A percentile compares a stretch with the other conserved stretches of the same genome.
Evolutionary conservation across 2,888 invertebrate genomes (phyloP).

Genomic region (Drosophila flavopinicola): DNA sequence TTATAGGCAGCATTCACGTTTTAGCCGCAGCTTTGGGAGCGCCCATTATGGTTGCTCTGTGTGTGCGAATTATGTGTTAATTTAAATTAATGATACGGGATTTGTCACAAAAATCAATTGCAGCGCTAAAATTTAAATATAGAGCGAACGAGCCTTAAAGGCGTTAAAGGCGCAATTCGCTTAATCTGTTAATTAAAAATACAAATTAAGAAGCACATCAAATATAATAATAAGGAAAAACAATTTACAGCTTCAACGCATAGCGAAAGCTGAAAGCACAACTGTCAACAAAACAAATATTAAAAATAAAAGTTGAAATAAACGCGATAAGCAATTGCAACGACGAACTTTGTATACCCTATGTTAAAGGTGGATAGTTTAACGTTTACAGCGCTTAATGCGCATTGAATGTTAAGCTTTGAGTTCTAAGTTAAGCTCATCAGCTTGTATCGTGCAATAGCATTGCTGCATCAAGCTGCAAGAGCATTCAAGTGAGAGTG

Average conservation of each 20-base stretch:
- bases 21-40: conserved; percentile 63
- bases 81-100: conserved; percentile 61
- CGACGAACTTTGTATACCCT: conserved; percentile 33
- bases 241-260: conserved; percentile 42
- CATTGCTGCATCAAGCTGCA: not conserved
- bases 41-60: conserved; percentile 43
- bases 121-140: conserved; percentile 28
- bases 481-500: conserved; percentile 27
- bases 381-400: not conserved
- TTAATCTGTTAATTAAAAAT: conserved; percentile 75
- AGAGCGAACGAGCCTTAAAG: conserved; percentile 35
- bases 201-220: conserved; percentile 50
- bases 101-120: conserved; percentile 48
- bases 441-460: not conserved
- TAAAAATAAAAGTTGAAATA: conserved; percentile 1
- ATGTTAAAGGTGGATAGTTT: not conserved
- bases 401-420: not conserved
- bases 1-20: conserved; percentile 68
- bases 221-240: conserved; percentile 60
- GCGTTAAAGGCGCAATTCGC: conserved; percentile 25
- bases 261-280: conserved; percentile 45
- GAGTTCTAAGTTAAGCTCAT: not conserved
- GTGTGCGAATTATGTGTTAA: conserved; percentile 65
- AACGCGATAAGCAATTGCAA: not conserved
- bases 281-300: conserved; percentile 53